Conservation (phyloP, 1,140 invertebrate genomes). For the Saccostrea glomerata region DNA sequence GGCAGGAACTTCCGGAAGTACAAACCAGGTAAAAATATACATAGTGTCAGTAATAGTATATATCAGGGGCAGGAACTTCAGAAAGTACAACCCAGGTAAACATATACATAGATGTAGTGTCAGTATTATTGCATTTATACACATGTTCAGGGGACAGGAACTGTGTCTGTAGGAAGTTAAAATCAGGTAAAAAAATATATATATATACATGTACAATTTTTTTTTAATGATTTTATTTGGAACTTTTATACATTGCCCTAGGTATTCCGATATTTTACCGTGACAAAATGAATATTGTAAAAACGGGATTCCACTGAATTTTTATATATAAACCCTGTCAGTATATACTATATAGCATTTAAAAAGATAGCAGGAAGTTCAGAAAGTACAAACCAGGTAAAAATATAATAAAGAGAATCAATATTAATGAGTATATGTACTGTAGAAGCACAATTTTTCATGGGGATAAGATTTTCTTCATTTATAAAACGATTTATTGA, state of each 20-base stretch:
- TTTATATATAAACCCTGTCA: not conserved
- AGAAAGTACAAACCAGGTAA: slow-evolving; percentile 4
- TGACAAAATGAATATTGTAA: no score
- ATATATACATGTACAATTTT: no score
- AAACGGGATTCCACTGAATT: no score
- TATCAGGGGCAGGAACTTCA: not conserved
- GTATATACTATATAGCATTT: not conserved
- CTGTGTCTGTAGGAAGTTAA: not conserved
- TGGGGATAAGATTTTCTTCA: not conserved
- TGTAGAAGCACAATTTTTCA: not conserved
- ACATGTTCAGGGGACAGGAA: not conserved
- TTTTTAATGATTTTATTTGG: no score
- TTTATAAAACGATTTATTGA: no score
- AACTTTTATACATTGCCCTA: no score
- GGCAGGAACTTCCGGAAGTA: not conserved
- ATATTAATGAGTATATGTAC: not conserved
- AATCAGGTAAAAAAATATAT: slow-evolving; percentile 9
- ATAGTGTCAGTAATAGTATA: not conserved
- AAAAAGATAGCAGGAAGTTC: not conserved
- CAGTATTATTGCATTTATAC: not conserved
- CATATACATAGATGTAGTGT: not conserved
- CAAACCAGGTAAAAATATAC: slow-evolving; percentile 39
- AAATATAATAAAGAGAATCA: not conserved
- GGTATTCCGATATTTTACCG: no score
- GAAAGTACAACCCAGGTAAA: slow-evolving; percentile 9